These are phyloP conservation scores for Stichopus horrens DNA, from an alignment of 53 echinoderm and acorn worm species.

Conservation along the genomic window DNA sequence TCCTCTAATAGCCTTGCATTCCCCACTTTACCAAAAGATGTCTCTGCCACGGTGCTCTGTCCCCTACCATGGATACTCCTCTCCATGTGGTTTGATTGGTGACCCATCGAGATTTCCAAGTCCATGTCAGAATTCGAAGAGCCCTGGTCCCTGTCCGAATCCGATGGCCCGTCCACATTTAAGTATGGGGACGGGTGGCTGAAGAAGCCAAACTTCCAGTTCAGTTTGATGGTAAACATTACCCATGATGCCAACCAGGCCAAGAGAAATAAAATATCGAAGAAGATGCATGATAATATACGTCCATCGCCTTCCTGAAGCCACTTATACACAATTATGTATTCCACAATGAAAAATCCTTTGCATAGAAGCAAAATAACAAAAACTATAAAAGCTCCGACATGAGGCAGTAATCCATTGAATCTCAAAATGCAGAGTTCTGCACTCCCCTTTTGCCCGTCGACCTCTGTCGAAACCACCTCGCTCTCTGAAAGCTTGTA, in stretches of 20 bases:
- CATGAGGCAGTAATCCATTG: constrained; percentile 80
- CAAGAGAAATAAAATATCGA: constrained; percentile 54
- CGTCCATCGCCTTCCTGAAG: constrained; percentile 56
- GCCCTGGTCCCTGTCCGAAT: constrained; percentile 16
- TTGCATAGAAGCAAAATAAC: constrained; percentile 72
- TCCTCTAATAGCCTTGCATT: not conserved
- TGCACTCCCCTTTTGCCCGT: constrained; percentile 13
- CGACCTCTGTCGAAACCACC: constrained; percentile 20
- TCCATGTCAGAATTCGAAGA: constrained; percentile 34
- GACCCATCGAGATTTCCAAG: not conserved
- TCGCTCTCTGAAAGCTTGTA: constrained; percentile 69
- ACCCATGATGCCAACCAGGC: constrained; percentile 81
- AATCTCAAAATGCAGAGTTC: constrained; percentile 55
- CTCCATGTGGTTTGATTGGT: constrained; percentile 4
- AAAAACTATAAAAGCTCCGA: constrained; percentile 79
- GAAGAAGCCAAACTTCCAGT: constrained; percentile 75
- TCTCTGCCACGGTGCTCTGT: not conserved
- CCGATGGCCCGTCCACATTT: constrained; percentile 37
- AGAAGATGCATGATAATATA: constrained; percentile 72
- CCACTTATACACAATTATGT: constrained; percentile 66
- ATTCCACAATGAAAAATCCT: constrained; percentile 78
- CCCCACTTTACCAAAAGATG: not conserved
- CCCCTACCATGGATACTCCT: not conserved
- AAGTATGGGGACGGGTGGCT: constrained; percentile 27
- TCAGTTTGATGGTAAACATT: constrained; percentile 68